These are phyloP conservation scores for Acanthisitta chloris DNA, from an alignment of 2,113 vertebrate genomes.

Conservation along the genomic window DNA sequence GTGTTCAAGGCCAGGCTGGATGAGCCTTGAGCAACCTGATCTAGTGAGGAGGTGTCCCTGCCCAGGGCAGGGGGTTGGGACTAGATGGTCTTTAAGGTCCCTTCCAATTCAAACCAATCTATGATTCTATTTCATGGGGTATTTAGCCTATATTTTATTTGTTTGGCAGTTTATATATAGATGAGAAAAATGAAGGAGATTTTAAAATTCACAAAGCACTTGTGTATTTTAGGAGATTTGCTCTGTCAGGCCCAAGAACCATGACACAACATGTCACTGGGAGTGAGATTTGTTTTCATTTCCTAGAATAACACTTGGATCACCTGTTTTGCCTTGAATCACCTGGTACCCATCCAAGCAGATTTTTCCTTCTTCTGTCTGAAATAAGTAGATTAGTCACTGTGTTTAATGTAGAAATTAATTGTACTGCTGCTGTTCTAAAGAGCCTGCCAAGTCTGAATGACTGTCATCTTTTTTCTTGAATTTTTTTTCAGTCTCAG, in stretches of 20 bases:
- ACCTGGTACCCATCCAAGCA: neutral
- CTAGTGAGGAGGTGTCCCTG: neutral
- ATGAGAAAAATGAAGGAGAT: neutral
- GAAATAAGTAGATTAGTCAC: neutral
- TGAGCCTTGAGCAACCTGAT: neutral
- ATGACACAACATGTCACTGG: neutral
- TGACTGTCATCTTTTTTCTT: accelerated
- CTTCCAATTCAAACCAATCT: neutral
- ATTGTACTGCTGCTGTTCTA: neutral
- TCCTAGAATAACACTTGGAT: neutral
- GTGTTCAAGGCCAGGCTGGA: neutral
- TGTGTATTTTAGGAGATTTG: neutral
- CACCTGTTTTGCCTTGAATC: neutral
- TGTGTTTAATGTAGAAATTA: neutral
- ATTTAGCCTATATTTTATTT: neutral
- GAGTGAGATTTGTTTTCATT: neutral
- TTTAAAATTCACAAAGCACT: neutral
- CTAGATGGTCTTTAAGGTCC: neutral
- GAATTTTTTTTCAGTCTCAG: neutral
- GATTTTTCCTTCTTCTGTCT: neutral
- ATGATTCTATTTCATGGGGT: neutral
- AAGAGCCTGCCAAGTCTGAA: neutral
- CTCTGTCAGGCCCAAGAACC: neutral
- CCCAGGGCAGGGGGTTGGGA: neutral
- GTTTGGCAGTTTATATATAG: neutral